Evolutionary conservation across 2,888 invertebrate species (phyloP), one percentile per base, ranked within the genome.

Genomic region (Dolomedes plantarius): DNA sequence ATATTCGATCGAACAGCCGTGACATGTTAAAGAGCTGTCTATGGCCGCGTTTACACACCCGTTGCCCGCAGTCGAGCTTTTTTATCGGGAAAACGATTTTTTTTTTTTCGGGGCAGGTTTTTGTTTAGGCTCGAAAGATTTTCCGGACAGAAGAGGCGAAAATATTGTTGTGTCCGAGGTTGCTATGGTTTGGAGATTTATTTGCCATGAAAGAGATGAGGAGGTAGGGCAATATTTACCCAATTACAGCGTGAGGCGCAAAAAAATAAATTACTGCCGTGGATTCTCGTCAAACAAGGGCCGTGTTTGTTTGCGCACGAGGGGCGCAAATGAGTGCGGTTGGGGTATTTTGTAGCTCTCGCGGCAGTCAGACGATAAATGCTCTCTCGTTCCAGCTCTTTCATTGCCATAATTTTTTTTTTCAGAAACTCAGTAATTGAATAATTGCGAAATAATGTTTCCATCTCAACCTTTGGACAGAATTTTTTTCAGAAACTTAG

Each of bases 1-100:
- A 56, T 19, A n/a, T 29, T 16, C 56, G 56, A 64, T 56, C 29
- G 28, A 74, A 56, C 32, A 62, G 2, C 29, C 31, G 27, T 67
- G 82, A 83, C 82, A 76, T 32, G 76, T 76, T 83, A 76, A 83
- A 83, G 68, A 83, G 82, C 71, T 65, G 83, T 85, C 77, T 67
- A 67, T 28, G 19, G 50, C 41, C 50, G 39, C n/a, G 73, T 82
- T 82, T 82, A 82, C 81, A 82, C 23, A 23, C 46, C 23, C 3
- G 1, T 16, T 2, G 6, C 23, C 3, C n/a, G 56, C 56, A 56
- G n/a, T 56, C 56, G 23, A 23, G 23, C 23, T 19, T 56, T 56
- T 62, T 50, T 78, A 78, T 78, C 31, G 78, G 78, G 68, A 78
- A 71, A 78, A 78, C 71, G 71, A 78, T 78, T 78, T 78, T 78